phyloP scores from a whole-genome alignment of 1,140 invertebrate genomes.

The Mactra quadrangularis region DNA sequence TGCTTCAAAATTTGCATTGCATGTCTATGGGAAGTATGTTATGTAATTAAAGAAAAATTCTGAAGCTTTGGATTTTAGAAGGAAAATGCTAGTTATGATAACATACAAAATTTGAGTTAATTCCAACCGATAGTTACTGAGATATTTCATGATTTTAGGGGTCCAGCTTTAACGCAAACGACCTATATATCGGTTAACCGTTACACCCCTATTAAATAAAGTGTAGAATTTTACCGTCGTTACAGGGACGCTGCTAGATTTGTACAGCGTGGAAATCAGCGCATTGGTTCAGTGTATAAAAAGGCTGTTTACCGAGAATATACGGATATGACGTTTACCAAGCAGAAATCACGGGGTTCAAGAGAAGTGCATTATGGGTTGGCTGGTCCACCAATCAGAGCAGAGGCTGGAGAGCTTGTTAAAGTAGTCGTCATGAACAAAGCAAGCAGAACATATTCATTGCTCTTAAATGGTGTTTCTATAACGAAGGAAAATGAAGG shows the following conservation, averaged over 20 bases:
- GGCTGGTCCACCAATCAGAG: conserved; percentile 75
- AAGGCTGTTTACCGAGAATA: conserved; percentile 76
- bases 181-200: too few species aligned
- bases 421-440: conserved; percentile 73
- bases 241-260: conserved; percentile 1
- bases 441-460: conserved; percentile 70
- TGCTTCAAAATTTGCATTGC: too few species aligned
- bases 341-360: not conserved
- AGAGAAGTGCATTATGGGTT: conserved; percentile 72
- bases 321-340: conserved; percentile 68
- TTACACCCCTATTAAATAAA: too few species aligned
- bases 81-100: too few species aligned
- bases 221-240: too few species aligned
- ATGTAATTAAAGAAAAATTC: too few species aligned
- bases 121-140: too few species aligned
- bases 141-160: too few species aligned
- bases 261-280: conserved; percentile 18
- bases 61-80: too few species aligned
- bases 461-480: conserved; percentile 72
- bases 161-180: too few species aligned
- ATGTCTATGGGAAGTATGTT: too few species aligned
- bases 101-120: too few species aligned
- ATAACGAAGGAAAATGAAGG: conserved; percentile 69
- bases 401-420: conserved; percentile 75
- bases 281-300: conserved; percentile 75